Base-by-base conservation (phyloP, 37 sponge, comb jelly and placozoan genomes). In the Cladorhizidae sp. region DNA sequence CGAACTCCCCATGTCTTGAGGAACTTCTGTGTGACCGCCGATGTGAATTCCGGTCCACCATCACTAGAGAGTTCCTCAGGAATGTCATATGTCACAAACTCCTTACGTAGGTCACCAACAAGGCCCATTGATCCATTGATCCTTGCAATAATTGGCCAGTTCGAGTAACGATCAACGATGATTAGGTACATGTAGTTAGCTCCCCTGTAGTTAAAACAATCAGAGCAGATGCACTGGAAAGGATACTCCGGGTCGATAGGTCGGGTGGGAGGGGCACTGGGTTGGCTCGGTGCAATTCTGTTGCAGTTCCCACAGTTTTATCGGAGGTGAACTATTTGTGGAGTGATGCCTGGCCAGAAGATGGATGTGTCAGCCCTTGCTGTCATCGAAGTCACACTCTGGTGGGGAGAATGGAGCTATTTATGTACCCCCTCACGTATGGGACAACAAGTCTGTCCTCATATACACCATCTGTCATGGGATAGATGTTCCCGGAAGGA, bases 61-160 rank as follows among this genome's bases (percentile, higher is more conserved):
- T 83, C 83, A 38, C 75, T 74, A 40, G 83, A 74, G 41, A 83
- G 75, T 64, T 83, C n/a, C 83, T 83, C 83, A 6, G 83, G 83
- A 1, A 83, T 75, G 57, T 76, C 83, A 64, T 83, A 83, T 21
- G 83, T 83, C 31, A 68, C 74, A 50, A 83, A 75, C 1, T 65
- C 64, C 21, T 49, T 70, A 54, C 76, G 52, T n/a, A n/a, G n/a
- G n/a, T n/a, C n/a, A n/a, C n/a, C n/a, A n/a, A n/a, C n/a, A n/a
- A n/a, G n/a, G n/a, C n/a, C n/a, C n/a, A n/a, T n/a, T n/a, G n/a
- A n/a, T n/a, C n/a, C n/a, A n/a, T n/a, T n/a, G n/a, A n/a, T n/a
- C n/a, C n/a, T n/a, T n/a, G 29, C 64, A 12, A 82, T 73, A 56
- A 72, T 82, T 26, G 82, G 82, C 73, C 72, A 58, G 64, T 82